Percentiles rank a stretch among this genome's conserved stretches.
Evolutionary conservation across 2,113 vertebrate species (phyloP).

Genomic region (Alaudala cheleensis): DNA sequence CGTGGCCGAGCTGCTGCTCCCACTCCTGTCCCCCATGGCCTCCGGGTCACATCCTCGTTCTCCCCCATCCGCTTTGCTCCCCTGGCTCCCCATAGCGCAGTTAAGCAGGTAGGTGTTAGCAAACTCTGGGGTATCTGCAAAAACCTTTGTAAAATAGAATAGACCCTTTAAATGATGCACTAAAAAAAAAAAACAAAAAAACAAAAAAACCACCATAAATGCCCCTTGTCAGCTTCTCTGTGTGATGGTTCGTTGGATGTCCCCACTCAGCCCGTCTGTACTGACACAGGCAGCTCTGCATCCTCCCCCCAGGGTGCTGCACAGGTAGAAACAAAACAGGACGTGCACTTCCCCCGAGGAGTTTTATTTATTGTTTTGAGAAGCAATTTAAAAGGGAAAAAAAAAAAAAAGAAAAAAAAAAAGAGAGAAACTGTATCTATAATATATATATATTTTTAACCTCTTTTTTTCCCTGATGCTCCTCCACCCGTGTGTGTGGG

Average conservation of each 20-base stretch:
- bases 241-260: not conserved
- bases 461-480: not conserved
- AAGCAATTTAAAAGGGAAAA: not conserved
- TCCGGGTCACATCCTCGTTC: not conserved
- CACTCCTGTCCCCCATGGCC: not conserved
- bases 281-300: not conserved
- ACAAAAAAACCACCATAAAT: no score
- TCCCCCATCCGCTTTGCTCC: not conserved
- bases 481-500: not conserved
- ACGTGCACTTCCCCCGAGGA: not conserved
- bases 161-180: not conserved
- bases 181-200: not conserved
- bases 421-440: not conserved
- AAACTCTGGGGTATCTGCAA: not conserved
- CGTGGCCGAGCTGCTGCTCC: not conserved
- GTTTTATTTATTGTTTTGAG: slow-evolving; percentile 54
- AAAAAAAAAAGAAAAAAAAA: not conserved
- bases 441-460: slow-evolving; percentile 45
- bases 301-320: slow-evolving; percentile 9
- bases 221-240: not conserved
- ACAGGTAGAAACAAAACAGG: not conserved
- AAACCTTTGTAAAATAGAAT: not conserved
- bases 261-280: not conserved
- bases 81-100: not conserved
- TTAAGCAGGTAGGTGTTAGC: not conserved